Conservation (phyloP, 2,797 vertebrate genomes). For the Leucoraja ocellata region DNA sequence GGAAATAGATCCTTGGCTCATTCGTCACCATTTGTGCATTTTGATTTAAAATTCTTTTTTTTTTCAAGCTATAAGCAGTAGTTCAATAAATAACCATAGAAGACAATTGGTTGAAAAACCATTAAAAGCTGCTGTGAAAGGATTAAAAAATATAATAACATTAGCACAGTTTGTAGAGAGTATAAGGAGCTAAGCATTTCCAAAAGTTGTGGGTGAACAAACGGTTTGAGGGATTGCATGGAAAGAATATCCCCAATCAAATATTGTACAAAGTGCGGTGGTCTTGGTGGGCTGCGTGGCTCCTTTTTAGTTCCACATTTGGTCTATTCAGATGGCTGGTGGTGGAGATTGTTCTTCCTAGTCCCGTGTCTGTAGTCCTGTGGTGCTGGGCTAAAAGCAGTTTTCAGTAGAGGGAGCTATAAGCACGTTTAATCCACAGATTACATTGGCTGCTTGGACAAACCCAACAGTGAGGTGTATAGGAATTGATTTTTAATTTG, state of each 20-base stretch:
- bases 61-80: no score
- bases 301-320: not conserved
- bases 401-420: not conserved
- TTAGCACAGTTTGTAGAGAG: no score
- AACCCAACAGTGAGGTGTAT: not conserved
- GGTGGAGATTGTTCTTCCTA: not conserved
- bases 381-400: not conserved
- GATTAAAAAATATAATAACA: no score
- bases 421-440: not conserved
- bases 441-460: not conserved
- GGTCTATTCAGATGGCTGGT: not conserved
- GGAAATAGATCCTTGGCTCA: no score
- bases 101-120: no score
- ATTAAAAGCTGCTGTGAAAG: no score
- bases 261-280: not conserved
- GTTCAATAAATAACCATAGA: no score
- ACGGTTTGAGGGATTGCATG: not conserved
- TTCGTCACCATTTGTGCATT: no score
- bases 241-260: not conserved
- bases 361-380: no score
- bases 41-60: no score
- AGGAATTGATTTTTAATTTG: not conserved
- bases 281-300: not conserved
- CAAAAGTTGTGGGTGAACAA: not conserved
- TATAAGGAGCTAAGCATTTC: not conserved